phyloP scores from a whole-genome alignment of 2,113 vertebrate species.

The Geothlypis trichas region DNA sequence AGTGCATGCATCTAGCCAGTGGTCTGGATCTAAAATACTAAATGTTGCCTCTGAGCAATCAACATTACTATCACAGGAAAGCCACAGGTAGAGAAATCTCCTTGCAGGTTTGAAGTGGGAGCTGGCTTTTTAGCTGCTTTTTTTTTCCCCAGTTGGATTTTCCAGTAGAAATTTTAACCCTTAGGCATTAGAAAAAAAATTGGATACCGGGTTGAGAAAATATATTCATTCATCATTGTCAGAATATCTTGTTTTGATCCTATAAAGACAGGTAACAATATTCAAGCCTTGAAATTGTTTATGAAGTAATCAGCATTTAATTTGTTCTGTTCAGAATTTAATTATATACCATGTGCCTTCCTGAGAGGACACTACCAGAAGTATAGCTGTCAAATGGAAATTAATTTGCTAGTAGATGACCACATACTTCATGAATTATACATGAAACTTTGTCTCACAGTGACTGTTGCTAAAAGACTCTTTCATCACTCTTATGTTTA shows the following conservation, averaged over 20 bases:
- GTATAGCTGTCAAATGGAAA: conserved; percentile 76
- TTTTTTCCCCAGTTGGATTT: not conserved
- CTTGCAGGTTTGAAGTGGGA: not conserved
- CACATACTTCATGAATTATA: conserved; percentile 79
- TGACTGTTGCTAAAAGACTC: conserved; percentile 73
- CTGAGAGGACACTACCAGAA: conserved; percentile 73
- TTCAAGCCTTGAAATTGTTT: conserved; percentile 74
- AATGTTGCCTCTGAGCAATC: not conserved
- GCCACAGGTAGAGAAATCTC: not conserved
- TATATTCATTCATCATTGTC: not conserved
- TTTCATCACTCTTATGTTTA: conserved; percentile 73
- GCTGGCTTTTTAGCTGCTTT: not conserved
- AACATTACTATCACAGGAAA: not conserved
- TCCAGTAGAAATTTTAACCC: conserved; percentile 39
- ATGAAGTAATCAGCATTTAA: conserved; percentile 78
- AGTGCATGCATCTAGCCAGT: not conserved
- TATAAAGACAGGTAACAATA: conserved; percentile 68
- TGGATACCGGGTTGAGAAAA: not conserved
- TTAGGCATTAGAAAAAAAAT: conserved; percentile 52
- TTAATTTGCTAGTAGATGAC: conserved; percentile 79
- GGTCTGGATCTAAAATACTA: not conserved
- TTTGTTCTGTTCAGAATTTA: conserved; percentile 79
- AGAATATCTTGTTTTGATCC: conserved; percentile 71
- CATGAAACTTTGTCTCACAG: conserved; percentile 74
- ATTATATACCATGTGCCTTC: conserved; percentile 74